Conservation (phyloP, 1,140 invertebrate genomes). For the Periplaneta americana region DNA sequence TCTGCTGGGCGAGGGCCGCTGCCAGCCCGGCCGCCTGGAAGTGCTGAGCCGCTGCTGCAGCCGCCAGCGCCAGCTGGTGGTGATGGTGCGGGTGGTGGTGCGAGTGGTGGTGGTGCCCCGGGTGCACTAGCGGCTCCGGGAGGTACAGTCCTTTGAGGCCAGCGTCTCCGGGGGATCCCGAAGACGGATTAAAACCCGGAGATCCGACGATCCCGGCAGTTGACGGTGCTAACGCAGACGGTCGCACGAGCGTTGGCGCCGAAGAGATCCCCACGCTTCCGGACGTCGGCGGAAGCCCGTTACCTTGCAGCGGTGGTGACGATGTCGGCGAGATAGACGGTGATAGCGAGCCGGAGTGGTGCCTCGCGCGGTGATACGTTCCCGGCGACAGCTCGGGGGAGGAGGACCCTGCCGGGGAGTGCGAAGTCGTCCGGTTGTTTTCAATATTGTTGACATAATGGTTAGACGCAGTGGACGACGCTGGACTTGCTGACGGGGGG, state of each 20-base stretch:
- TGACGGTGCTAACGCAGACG: slow-evolving; percentile 38
- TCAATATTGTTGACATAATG: background rate
- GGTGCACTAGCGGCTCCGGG: slow-evolving; percentile 24
- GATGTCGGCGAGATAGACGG: background rate
- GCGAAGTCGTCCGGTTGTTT: background rate
- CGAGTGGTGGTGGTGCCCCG: slow-evolving; percentile 14
- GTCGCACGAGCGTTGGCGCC: slow-evolving; percentile 31
- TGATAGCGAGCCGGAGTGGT: background rate
- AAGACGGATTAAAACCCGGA: slow-evolving; percentile 12
- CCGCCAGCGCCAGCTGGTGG: slow-evolving; percentile 30
- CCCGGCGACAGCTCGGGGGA: background rate
- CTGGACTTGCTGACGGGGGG: slow-evolving; percentile 36
- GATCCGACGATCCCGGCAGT: slow-evolving; percentile 33
- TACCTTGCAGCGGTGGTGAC: background rate
- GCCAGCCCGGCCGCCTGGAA: slow-evolving; percentile 26
- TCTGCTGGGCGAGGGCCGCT: slow-evolving; percentile 20
- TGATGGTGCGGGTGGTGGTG: slow-evolving; percentile 22
- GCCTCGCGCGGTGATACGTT: background rate
- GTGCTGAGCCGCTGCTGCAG: slow-evolving; percentile 28
- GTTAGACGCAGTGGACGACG: slow-evolving; percentile 31
- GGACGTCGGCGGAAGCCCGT: background rate
- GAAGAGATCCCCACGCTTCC: slow-evolving; percentile 32
- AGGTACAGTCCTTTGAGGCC: slow-evolving; percentile 27
- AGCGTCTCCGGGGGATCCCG: slow-evolving; percentile 15
- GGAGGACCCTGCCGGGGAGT: background rate